Evolutionary conservation across 2,113 vertebrate species (phyloP), one percentile per base, ranked within the genome.

Genomic region (Otus sunia): DNA sequence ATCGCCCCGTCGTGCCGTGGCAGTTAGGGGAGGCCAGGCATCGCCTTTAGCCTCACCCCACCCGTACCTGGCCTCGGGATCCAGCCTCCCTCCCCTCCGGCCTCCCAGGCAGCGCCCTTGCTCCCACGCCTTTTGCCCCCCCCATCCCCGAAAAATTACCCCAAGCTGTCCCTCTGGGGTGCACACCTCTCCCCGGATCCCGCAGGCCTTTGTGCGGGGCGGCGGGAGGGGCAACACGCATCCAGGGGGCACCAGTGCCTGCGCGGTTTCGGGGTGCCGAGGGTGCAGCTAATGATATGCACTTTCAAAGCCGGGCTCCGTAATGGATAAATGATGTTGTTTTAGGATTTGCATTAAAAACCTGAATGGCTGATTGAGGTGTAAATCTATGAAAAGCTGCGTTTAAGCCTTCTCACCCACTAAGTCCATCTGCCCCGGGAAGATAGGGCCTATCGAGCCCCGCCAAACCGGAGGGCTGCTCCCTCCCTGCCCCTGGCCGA

Each of bases 371-470:
- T 95, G 96, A 97, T 97, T 98, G 97, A 98, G 96, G 96, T 98
- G 97, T 97, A 98, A 98, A 98, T 98, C 90, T 96, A 95, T 96
- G 97, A 97, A 98, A 98, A 98, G 98, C 98, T 97, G 95, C 89
- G 83, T 98, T 98, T 97, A 98, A 98, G 98, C 96, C 97, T 96
- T 94, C 89, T 91, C 93, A 83, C 96, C 86, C 94, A 79, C 97
- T 97, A 98, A 98, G 97, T 96, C 97, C 94, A 85, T 96, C 98
- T 98, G 98, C 86, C 96, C 88, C 79, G 88, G 95, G 94, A 97
- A 99, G 98, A 98, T 98, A 98, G 97, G 98, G 94, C 97, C 98
- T 98, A 98, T 97, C 97, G 97, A 93, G 97, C 97, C 92, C 96
- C 81, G 82, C 93, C 97, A 97, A 96, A 91, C 47, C 80, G 58